Base-by-base conservation (phyloP, 2,113 vertebrate genomes). In the Boulengerochromis microlepis region DNA sequence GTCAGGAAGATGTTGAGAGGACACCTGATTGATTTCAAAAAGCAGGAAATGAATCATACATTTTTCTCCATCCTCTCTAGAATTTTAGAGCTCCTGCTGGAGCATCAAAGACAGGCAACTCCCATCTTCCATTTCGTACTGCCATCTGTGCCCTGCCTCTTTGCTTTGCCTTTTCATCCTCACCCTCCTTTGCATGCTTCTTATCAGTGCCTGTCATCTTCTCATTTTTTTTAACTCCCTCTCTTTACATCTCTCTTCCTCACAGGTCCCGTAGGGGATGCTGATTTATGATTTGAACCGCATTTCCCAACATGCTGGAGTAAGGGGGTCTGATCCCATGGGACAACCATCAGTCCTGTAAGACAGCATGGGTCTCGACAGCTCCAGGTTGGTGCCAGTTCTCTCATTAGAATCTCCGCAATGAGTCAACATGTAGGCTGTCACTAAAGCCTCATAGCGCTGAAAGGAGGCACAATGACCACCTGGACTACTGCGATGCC, bases 391-490 rank as follows among this genome's bases (percentile, higher is more conserved):
- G 87, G 85, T 71, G 40, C 80, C 35, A 50, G 61, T 80, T 86
- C 90, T 86, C 90, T 93, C 87, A 92, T 94, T 91, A 92, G 85
- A 90, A 35, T 53, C 18, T 22, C 42, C 16, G 87, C 94, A 94
- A 94, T 91, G 85, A 94, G 88, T 87, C 83, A 80, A 86, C 35
- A 89, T 92, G 89, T 87, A 92, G 92, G 61, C 88, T 85, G 89
- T 90, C 90, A 38, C 59, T 4, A 10, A 35, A 53, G 81, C 82
- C 76, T 64, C 18, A 3, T 7, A 54, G 71, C 4, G 5, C 61
- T 59, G 35, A 57, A 69, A 66, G 42, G 54, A 59, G 78, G 81
- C 57, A 31, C 35, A 24, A 35, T 83, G 81, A 89, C 74, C 40
- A 52, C 66, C 26, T 52, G 38, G 84, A 89, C 85, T 29, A 9